These are phyloP conservation scores for Cordilura impudica DNA, from an alignment of 2,888 invertebrate genomes.

Conservation along the genomic window DNA sequence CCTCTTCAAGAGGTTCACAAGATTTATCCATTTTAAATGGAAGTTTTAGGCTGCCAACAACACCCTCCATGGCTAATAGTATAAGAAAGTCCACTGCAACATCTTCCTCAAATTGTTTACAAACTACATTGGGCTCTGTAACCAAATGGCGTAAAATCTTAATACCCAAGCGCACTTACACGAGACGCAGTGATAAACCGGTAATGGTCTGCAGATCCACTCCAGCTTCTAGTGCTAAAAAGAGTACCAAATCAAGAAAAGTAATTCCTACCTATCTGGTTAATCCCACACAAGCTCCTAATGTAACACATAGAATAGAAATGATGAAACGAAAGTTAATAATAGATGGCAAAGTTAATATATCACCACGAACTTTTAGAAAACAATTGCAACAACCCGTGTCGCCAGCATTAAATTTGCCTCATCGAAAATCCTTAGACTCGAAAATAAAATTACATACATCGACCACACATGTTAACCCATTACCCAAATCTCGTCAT, in stretches of 20 bases:
- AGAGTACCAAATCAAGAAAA: background rate
- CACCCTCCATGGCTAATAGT: background rate
- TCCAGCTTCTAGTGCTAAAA: background rate
- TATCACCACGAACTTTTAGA: slow-evolving; percentile 63
- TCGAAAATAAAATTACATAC: background rate
- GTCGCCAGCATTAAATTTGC: background rate
- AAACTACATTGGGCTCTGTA: slow-evolving; percentile 7
- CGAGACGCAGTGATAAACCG: slow-evolving; percentile 56
- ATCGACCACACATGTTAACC: background rate
- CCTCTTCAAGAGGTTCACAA: background rate
- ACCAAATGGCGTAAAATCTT: slow-evolving; percentile 67
- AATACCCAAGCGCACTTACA: slow-evolving; percentile 70
- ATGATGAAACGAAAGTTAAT: slow-evolving; percentile 68
- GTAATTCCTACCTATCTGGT: slow-evolving; percentile 57
- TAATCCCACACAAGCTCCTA: slow-evolving; percentile 60
- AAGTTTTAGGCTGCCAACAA: slow-evolving; percentile 42
- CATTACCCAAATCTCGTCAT: slow-evolving; percentile 64
- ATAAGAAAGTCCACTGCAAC: background rate
- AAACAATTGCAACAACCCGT: slow-evolving; percentile 55
- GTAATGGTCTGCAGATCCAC: background rate
- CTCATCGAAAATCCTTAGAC: background rate
- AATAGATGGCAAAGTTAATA: slow-evolving; percentile 66
- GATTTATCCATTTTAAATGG: slow-evolving; percentile 12
- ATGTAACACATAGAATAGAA: slow-evolving; percentile 64
- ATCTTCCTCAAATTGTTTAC: background rate